These are phyloP conservation scores for Corythaixoides concolor DNA, from an alignment of 2,113 vertebrate species.

Conservation along the genomic window DNA sequence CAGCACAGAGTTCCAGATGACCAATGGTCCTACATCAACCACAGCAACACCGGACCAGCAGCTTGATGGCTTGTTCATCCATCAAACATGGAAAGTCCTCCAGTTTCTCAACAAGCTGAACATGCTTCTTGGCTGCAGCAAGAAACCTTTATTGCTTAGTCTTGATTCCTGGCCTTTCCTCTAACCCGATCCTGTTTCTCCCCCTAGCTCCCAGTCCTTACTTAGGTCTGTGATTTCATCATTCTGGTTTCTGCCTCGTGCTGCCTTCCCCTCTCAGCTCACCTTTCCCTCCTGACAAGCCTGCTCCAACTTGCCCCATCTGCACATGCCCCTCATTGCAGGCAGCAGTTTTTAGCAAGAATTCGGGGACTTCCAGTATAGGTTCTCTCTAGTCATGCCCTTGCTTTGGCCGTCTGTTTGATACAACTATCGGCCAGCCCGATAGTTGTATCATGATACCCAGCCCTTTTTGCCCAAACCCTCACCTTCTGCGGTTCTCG, in stretches of 20 bases:
- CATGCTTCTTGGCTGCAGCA: background rate
- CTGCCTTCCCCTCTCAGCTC: background rate
- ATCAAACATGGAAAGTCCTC: background rate
- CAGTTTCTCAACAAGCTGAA: background rate
- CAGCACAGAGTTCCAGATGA: background rate
- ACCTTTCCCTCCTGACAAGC: background rate
- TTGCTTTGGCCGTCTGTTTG: background rate
- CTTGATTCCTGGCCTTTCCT: background rate
- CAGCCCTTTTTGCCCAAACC: background rate
- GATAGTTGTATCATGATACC: too few relatives aligned
- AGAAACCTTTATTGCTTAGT: background rate
- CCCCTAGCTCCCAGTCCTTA: background rate
- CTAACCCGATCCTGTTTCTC: background rate
- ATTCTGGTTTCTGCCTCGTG: background rate
- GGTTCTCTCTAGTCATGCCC: background rate
- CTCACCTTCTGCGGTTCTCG: background rate
- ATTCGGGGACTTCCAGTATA: background rate
- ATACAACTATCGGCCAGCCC: accelerated
- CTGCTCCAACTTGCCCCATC: background rate
- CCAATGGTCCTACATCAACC: background rate
- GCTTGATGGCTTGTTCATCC: background rate
- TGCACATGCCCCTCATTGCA: background rate
- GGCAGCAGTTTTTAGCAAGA: background rate
- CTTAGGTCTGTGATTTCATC: background rate
- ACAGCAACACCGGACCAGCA: background rate